These are phyloP conservation scores for Drosophila teissieri DNA, from an alignment of 1,140 invertebrate species.

Conservation along the genomic window DNA sequence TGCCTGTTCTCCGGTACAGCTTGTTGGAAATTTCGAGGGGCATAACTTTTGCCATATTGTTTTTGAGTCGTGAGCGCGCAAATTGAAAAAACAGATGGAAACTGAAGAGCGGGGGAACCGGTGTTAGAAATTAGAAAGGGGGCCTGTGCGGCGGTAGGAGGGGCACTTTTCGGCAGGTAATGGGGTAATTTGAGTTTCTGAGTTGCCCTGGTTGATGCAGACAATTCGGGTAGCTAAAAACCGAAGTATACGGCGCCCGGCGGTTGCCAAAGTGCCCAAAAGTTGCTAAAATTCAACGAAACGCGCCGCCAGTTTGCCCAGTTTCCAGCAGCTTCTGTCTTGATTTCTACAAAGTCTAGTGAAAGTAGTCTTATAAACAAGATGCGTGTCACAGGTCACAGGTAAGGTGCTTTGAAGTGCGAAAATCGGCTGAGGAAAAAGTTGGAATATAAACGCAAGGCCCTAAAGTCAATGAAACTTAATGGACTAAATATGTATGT, in stretches of 20 bases:
- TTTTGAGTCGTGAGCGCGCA: conserved; percentile 12
- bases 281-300: conserved; percentile 4
- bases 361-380: conserved; percentile 1
- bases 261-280: conserved; percentile 2
- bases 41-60: conserved; percentile 71
- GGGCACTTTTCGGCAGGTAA: background rate
- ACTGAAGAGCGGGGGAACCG: background rate
- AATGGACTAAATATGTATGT: too few relatives aligned
- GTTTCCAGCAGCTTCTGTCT: background rate
- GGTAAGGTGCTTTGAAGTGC: background rate
- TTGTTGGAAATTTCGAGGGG: conserved; percentile 48
- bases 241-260: background rate
- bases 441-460: background rate
- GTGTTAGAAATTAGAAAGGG: conserved; percentile 1
- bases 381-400: background rate
- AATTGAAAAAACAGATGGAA: conserved; percentile 39
- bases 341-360: conserved; percentile 5
- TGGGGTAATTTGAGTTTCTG: conserved; percentile 29
- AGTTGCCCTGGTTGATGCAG: background rate
- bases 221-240: conserved; percentile 1
- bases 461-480: too few relatives aligned
- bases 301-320: too few relatives aligned
- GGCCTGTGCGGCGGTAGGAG: too few relatives aligned
- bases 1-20: conserved; percentile 12
- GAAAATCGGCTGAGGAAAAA: background rate